A percentile compares a stretch with the other conserved stretches of the same genome.
Conservation (phyloP, 2,888 invertebrate genomes). For the Pristionchus arcanus region DNA sequence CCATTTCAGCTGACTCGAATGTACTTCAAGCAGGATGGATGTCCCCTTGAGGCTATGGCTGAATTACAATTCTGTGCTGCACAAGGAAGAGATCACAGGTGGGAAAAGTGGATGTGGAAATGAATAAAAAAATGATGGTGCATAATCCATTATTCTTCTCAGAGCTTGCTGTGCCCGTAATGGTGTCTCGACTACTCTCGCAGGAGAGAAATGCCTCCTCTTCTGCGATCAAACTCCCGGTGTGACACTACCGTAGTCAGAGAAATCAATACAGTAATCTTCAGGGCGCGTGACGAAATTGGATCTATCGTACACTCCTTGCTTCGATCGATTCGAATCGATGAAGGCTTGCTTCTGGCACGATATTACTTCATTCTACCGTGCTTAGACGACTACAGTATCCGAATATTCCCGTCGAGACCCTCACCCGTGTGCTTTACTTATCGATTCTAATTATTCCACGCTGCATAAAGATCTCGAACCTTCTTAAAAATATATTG, state of each 20-base stretch:
- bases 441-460: constrained; percentile 28
- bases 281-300: constrained; percentile 67
- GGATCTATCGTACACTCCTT: constrained; percentile 73
- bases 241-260: neutral
- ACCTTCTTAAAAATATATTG: neutral
- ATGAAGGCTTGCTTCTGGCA: constrained; percentile 78
- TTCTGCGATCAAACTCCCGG: constrained; percentile 77
- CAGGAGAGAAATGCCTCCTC: constrained; percentile 73
- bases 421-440: constrained; percentile 22
- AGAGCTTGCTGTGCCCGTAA: constrained; percentile 73
- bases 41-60: constrained; percentile 75
- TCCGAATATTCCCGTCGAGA: neutral
- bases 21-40: constrained; percentile 77
- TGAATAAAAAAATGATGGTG: neutral
- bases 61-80: constrained; percentile 77
- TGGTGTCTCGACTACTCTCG: constrained; percentile 75
- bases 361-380: constrained; percentile 70
- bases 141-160: constrained; percentile 33
- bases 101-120: neutral
- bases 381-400: constrained; percentile 51
- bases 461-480: constrained; percentile 34
- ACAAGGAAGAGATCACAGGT: constrained; percentile 62
- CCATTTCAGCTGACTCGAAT: constrained; percentile 66
- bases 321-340: constrained; percentile 74
- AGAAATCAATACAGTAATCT: neutral